Conservation (phyloP, 2,888 invertebrate species). For the Phaedon cochleariae region DNA sequence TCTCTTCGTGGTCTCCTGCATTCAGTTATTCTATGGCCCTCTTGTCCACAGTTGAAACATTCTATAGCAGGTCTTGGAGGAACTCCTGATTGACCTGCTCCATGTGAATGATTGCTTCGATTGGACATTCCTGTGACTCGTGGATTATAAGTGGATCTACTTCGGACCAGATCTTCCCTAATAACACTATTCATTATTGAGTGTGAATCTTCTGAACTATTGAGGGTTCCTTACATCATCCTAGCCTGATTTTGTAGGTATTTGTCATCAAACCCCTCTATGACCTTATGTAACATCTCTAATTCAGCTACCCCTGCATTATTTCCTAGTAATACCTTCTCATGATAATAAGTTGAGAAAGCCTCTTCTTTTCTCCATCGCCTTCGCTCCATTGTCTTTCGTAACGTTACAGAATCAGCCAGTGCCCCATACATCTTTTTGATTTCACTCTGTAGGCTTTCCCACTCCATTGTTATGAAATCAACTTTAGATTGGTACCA, state of each 20-base stretch:
- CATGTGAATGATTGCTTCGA: neutral
- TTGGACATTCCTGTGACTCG: neutral
- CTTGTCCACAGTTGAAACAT: neutral
- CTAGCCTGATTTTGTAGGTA: slow-evolving; percentile 29
- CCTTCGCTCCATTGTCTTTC: slow-evolving; percentile 7
- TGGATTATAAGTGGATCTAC: neutral
- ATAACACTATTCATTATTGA: neutral
- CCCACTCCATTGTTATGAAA: neutral
- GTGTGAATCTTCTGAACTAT: neutral
- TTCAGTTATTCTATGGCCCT: no score
- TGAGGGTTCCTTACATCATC: slow-evolving; percentile 4
- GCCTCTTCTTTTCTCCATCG: neutral
- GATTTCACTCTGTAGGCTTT: neutral
- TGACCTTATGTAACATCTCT: slow-evolving; percentile 11
- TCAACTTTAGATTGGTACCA: slow-evolving; percentile 6
- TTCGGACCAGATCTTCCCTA: neutral
- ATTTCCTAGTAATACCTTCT: slow-evolving; percentile 7
- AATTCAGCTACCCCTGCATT: slow-evolving; percentile 10
- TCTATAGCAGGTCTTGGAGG: neutral
- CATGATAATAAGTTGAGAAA: slow-evolving; percentile 1
- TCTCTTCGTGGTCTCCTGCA: no score
- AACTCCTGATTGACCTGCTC: neutral
- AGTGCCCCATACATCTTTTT: neutral
- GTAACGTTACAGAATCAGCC: neutral
- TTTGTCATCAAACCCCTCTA: slow-evolving; percentile 17